Conservation (phyloP, 2,888 invertebrate species). For the Oscheius sp. region DNA sequence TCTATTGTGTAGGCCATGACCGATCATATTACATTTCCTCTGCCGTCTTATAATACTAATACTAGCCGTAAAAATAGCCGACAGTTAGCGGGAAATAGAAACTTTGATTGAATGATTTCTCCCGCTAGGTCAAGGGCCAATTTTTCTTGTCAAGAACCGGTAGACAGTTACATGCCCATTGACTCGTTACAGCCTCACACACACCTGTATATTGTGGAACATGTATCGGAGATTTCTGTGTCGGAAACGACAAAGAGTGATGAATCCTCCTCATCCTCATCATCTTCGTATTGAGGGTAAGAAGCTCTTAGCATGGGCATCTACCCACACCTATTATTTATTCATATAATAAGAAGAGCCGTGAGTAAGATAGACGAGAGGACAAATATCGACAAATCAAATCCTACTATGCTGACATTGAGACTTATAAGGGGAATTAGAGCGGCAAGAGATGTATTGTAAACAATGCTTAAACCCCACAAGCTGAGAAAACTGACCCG, state of each 20-base stretch:
- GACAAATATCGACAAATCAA: conserved; percentile 18
- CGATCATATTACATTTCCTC: conserved; percentile 17
- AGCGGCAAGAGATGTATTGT: conserved; percentile 8
- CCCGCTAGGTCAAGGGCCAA: background rate
- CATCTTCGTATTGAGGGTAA: conserved; percentile 27
- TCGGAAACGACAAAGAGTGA: conserved; percentile 33
- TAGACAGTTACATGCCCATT: conserved; percentile 5
- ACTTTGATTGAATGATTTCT: background rate
- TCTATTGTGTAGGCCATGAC: conserved; percentile 8
- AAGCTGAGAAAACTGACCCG: background rate
- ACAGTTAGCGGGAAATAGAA: background rate
- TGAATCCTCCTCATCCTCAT: background rate
- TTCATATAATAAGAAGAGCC: conserved; percentile 14
- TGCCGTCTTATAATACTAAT: conserved; percentile 9
- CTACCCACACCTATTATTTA: background rate
- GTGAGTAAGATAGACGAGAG: conserved; percentile 17
- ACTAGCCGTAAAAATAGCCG: background rate
- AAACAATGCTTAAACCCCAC: background rate
- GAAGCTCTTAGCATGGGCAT: conserved; percentile 24
- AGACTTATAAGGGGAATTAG: conserved; percentile 25
- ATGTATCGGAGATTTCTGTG: conserved; percentile 24
- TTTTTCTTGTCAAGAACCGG: conserved; percentile 1
- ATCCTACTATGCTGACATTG: conserved; percentile 6
- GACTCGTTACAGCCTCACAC: background rate
- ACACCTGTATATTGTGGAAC: conserved; percentile 17